Evolutionary conservation across 2,888 invertebrate genomes (phyloP), one percentile per base, ranked within the genome.

Genomic region (Drosophila affinis): DNA sequence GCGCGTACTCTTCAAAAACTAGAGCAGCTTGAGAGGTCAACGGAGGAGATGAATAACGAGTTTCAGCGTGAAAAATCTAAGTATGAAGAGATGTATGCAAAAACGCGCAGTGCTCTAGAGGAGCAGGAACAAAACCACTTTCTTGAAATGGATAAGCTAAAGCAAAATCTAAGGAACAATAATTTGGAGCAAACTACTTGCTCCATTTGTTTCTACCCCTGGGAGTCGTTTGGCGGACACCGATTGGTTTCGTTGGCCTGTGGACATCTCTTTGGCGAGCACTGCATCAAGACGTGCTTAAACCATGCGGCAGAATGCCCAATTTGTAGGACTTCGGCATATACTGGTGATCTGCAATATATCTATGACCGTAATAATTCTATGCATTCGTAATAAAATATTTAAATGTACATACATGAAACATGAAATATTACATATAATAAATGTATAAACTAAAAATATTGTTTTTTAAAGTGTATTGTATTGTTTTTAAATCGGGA

Each of bases 121-220:
- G 6, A 6, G 3, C 68, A 69, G 27, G 34, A 68, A 5, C 51
- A 14, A n/a, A 27, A 9, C 39, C 60, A 68, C 44, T n/a, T 46
- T 9, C 39, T 69, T 0, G 48, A 71, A 39, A 17, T 18, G 6
- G 14, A 53, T 5, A 18, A 44, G 7, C 39, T 52, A 12, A 45
- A 47, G 12, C 12, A 29, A n/a, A 61, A 9, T 14, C 14, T 62
- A 17, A 24, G 34, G 18, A 34, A 53, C 5, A 62, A 21, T 7
- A 17, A 48, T 21, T 3, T 29, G 57, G 71, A 71, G 9, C 21
- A 24, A 7, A 49, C 69, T 6, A 47, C 32, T 3, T 71, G 70
- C 53, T 46, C 69, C 29, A 71, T 71, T 32, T 71, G 71, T 34
- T 48, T 54, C 6, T 34, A 9, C 6, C 0, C 47, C 18, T 71